Base-by-base conservation (phyloP, 2,888 invertebrate genomes). In the Acanthoscelides obtectus region DNA sequence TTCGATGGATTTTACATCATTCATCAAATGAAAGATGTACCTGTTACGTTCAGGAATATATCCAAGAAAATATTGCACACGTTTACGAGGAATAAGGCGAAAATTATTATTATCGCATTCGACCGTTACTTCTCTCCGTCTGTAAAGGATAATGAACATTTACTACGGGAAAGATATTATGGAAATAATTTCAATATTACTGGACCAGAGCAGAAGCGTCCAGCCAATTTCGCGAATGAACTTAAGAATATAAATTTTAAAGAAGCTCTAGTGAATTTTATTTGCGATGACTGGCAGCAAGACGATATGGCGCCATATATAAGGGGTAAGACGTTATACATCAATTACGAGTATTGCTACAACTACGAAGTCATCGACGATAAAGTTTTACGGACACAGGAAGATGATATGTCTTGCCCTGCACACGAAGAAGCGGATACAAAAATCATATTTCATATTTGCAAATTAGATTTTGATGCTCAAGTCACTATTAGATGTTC, bases 351-450 rank as follows among this genome's bases (percentile, higher is more conserved):
- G 1, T 1, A 22, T 19, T 22, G 66, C 22, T 66, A 5, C 17
- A 19, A 8, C 1, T 66, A 22, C 19, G 1, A 21, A 4, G 21
- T 21, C n/a, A 17, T n/a, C 12, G n/a, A 20, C 5, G 64, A 69
- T 27, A n/a, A 20, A n/a, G 67, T 76, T 19, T 68, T 69, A 63
- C 73, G 74, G 74, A 71, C 25, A 65, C 73, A 76, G 74, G 75
- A 77, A 72, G 25, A 70, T 70, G 70, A 79, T 69, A 77, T 69
- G 20, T 19, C 2, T 70, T 78, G 78, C 71, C 20, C 76, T 63
- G n/a, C n/a, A n/a, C 77, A 78, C 67, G 78, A 80, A 73, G 78
- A 80, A 63, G 79, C 79, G 12, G 79, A 80, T 74, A 79, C 78
- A 6, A 66, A 76, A 64, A 79, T 78, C 64, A 71, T 79, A n/a